Evolutionary conservation across 1,140 invertebrate genomes (phyloP).

Genomic region (Solen grandis): DNA sequence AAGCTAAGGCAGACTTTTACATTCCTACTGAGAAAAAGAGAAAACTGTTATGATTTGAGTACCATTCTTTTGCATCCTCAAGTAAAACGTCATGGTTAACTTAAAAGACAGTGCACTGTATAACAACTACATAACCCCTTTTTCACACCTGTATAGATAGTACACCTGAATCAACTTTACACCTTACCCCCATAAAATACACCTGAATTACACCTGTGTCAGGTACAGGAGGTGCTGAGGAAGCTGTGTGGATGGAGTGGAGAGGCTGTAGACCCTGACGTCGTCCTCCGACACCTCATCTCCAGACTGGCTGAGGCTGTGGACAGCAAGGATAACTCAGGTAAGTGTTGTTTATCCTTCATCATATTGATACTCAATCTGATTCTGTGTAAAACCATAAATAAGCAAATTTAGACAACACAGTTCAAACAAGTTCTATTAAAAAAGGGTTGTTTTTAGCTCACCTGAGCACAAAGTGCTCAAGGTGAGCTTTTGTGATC

Average conservation of each 20-base stretch:
- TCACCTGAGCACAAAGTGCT: too few species aligned
- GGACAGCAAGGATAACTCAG: background rate
- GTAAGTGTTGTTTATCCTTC: background rate
- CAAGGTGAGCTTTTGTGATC: too few species aligned
- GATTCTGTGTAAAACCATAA: background rate
- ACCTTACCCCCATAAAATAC: background rate
- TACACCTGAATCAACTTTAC: background rate
- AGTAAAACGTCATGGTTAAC: background rate
- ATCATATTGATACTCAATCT: background rate
- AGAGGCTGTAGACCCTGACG: background rate
- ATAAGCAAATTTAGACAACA: background rate
- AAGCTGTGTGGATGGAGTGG: constrained; percentile 26
- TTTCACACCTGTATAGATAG: background rate
- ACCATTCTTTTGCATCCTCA: background rate
- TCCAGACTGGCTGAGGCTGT: background rate
- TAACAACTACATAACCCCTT: background rate
- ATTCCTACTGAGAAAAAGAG: background rate
- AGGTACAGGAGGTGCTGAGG: constrained; percentile 11
- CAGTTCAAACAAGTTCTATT: too few species aligned
- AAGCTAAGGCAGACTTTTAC: background rate
- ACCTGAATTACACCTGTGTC: background rate
- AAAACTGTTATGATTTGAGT: background rate
- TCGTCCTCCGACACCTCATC: background rate
- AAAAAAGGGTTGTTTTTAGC: background rate
- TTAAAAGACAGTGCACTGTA: background rate